phyloP scores from a whole-genome alignment of 1,140 invertebrate genomes.

The Cotesia vestalis region DNA sequence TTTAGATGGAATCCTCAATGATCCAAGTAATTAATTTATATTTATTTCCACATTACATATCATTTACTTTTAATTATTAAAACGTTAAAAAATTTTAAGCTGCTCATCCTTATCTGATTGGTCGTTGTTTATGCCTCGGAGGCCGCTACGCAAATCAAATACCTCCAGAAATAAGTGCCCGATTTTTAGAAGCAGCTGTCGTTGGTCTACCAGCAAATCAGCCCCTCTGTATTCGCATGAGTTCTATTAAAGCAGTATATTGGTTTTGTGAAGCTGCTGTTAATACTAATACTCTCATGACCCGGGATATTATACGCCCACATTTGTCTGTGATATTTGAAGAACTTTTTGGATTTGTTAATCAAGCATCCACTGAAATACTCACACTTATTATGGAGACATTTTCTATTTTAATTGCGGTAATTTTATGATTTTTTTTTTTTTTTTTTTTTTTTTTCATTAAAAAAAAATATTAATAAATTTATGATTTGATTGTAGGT shows the following conservation, averaged over 20 bases:
- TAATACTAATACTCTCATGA: conserved; percentile 42
- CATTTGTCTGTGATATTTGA: conserved; percentile 60
- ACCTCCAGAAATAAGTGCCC: conserved; percentile 67
- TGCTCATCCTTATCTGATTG: conserved; percentile 74
- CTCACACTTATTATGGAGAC: conserved; percentile 75
- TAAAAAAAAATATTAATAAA: conserved; percentile 7
- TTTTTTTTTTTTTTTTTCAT: neutral
- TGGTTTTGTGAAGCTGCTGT: conserved; percentile 55
- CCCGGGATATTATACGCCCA: conserved; percentile 52
- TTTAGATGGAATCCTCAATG: conserved; percentile 58
- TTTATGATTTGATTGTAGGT: conserved; percentile 61
- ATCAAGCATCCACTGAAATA: conserved; percentile 63
- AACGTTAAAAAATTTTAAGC: conserved; percentile 44
- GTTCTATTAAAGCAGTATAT: conserved; percentile 64
- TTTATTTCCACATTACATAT: neutral
- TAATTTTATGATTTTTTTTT: conserved; percentile 55
- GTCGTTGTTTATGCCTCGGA: conserved; percentile 76
- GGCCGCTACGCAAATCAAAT: conserved; percentile 74
- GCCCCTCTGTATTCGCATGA: conserved; percentile 59
- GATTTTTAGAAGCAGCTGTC: conserved; percentile 73
- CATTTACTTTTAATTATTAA: conserved; percentile 1
- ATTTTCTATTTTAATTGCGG: conserved; percentile 72
- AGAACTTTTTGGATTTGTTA: conserved; percentile 54
- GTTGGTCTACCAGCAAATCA: conserved; percentile 70
- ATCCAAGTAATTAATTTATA: conserved; percentile 54